Evolutionary conservation across 2,113 vertebrate species (phyloP).

Genomic region (Etheostoma spectabile): DNA sequence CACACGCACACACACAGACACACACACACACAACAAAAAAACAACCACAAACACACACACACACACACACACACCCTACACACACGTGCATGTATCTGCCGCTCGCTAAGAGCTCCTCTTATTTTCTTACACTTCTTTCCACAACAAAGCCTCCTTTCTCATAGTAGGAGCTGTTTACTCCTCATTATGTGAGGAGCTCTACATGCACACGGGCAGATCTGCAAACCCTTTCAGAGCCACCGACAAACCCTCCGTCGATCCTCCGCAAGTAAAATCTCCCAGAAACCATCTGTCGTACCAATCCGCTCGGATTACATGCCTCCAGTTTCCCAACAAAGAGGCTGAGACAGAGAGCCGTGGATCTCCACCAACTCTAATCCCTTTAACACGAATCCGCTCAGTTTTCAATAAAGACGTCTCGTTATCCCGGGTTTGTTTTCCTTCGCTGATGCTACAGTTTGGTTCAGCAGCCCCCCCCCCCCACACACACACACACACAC

Average conservation of each 20-base stretch:
- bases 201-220: background rate
- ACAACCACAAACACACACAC: too few species aligned
- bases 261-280: slow-evolving; percentile 21
- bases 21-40: too few species aligned
- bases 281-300: slow-evolving; percentile 52
- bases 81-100: background rate
- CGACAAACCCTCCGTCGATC: background rate
- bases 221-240: background rate
- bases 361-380: slow-evolving; percentile 30
- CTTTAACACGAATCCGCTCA: slow-evolving; percentile 14
- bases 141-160: background rate
- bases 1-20: too few species aligned
- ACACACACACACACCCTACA: too few species aligned
- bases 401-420: background rate
- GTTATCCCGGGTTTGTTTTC: background rate
- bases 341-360: slow-evolving; percentile 37
- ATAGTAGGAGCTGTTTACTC: slow-evolving; percentile 8
- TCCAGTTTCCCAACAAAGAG: slow-evolving; percentile 19
- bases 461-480: too few species aligned
- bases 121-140: background rate
- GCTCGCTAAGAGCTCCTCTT: background rate
- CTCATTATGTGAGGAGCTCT: background rate
- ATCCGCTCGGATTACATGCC: slow-evolving; percentile 49
- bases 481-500: too few species aligned
- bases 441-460: background rate